Evolutionary conservation across 2,888 invertebrate species (phyloP).

Genomic region (Perizoma flavofasciatum): DNA sequence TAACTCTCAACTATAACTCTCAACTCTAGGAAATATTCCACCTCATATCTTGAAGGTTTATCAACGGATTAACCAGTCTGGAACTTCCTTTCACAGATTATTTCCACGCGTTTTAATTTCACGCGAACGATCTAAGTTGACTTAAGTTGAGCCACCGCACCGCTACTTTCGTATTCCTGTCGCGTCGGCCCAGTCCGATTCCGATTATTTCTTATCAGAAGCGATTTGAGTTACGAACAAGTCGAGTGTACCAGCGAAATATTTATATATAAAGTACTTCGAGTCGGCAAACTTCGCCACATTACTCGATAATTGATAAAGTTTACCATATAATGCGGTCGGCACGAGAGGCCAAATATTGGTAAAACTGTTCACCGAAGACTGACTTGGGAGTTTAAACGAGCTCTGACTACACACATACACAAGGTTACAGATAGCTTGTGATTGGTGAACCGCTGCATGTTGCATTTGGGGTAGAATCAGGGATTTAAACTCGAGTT

Average conservation of each 20-base stretch:
- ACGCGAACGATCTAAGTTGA: slow-evolving; percentile 33
- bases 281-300: slow-evolving; percentile 60
- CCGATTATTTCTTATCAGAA: slow-evolving; percentile 57
- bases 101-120: slow-evolving; percentile 40
- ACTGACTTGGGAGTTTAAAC: slow-evolving; percentile 52
- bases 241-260: slow-evolving; percentile 57
- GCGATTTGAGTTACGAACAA: slow-evolving; percentile 50
- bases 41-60: slow-evolving; percentile 30
- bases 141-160: slow-evolving; percentile 22
- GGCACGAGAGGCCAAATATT: slow-evolving; percentile 58
- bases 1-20: slow-evolving; percentile 3
- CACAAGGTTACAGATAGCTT: slow-evolving; percentile 51
- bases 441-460: slow-evolving; percentile 32
- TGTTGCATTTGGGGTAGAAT: slow-evolving; percentile 28
- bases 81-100: slow-evolving; percentile 37
- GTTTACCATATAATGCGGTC: slow-evolving; percentile 60
- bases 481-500: background rate
- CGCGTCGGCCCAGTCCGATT: slow-evolving; percentile 41
- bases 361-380: slow-evolving; percentile 62
- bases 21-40: slow-evolving; percentile 17
- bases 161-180: slow-evolving; percentile 48
- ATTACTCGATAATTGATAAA: slow-evolving; percentile 79
- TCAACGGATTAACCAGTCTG: slow-evolving; percentile 31
- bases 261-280: slow-evolving; percentile 40
- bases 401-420: slow-evolving; percentile 61